A percentile compares a stretch with the other conserved stretches of the same genome.
phyloP scores from a whole-genome alignment of 37 sponge, comb jelly and placozoan species.

The Diacarnus erythraeanus region DNA sequence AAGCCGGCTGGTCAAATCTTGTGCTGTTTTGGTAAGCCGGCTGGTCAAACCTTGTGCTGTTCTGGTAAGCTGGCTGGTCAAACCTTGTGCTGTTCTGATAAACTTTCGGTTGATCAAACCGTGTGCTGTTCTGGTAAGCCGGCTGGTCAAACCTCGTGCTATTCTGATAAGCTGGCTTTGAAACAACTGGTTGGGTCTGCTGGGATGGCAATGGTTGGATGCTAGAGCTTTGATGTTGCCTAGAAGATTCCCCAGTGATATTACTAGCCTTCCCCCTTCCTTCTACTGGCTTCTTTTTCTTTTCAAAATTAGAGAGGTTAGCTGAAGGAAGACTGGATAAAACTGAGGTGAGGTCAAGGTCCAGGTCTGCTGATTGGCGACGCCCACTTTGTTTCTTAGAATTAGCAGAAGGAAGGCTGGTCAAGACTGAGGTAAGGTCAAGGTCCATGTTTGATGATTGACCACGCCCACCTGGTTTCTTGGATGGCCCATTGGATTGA shows the following conservation, averaged over 20 bases:
- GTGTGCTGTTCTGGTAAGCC: not conserved
- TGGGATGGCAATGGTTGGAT: too few relatives aligned
- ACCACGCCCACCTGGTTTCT: not conserved
- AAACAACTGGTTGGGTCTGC: too few relatives aligned
- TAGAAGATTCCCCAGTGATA: too few relatives aligned
- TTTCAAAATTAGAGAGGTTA: not conserved
- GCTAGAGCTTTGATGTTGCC: too few relatives aligned
- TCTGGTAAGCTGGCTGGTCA: slow-evolving; percentile 2
- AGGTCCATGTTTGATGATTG: slow-evolving; percentile 3
- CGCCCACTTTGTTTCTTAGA: not conserved
- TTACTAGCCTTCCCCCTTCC: not conserved
- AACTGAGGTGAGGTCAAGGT: slow-evolving; percentile 9
- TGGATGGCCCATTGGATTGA: not conserved
- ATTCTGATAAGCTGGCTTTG: not conserved
- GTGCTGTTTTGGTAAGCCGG: not conserved
- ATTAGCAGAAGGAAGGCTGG: slow-evolving; percentile 10
- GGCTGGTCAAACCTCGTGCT: not conserved
- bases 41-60: slow-evolving; percentile 9
- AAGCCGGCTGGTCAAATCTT: not conserved
- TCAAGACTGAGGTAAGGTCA: slow-evolving; percentile 1
- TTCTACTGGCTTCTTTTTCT: not conserved
- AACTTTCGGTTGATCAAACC: not conserved
- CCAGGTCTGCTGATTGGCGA: not conserved
- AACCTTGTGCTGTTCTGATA: not conserved
- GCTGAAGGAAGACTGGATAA: slow-evolving; percentile 6